These are phyloP conservation scores for Tyrannus savana DNA, from an alignment of 2,113 vertebrate species.

Conservation along the genomic window DNA sequence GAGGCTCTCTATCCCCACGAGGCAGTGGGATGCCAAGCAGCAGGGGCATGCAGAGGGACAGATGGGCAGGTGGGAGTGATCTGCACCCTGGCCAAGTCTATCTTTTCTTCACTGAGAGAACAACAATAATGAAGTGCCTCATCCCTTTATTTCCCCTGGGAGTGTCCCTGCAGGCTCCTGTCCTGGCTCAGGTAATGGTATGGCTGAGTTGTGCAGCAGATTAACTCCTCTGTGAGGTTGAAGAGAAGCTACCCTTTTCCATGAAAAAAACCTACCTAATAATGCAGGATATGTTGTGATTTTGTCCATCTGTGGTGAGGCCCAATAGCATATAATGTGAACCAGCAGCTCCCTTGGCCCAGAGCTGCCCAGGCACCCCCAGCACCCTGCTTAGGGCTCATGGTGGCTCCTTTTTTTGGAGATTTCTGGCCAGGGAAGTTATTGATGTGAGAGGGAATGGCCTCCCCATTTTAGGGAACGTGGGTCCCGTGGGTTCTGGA, in stretches of 20 bases:
- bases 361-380: neutral
- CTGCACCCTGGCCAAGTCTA: neutral
- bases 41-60: neutral
- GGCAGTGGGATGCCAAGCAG: neutral
- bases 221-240: neutral
- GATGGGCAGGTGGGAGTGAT: rapidly evolving
- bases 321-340: neutral
- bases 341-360: neutral
- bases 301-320: neutral
- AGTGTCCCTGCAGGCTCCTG: neutral
- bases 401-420: neutral
- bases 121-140: neutral
- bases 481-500: neutral
- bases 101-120: neutral
- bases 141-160: neutral
- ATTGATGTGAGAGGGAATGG: neutral
- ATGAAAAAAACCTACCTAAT: neutral
- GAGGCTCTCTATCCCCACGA: neutral
- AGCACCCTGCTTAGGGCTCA: neutral
- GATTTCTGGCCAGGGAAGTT: neutral
- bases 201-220: neutral
- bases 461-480: rapidly evolving
- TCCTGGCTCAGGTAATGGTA: neutral
- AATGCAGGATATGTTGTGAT: neutral
- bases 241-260: neutral